A percentile compares a stretch with the other conserved stretches of the same genome.
Conservation (phyloP, 1,140 invertebrate genomes). For the Diachasmimorpha longicaudata region DNA sequence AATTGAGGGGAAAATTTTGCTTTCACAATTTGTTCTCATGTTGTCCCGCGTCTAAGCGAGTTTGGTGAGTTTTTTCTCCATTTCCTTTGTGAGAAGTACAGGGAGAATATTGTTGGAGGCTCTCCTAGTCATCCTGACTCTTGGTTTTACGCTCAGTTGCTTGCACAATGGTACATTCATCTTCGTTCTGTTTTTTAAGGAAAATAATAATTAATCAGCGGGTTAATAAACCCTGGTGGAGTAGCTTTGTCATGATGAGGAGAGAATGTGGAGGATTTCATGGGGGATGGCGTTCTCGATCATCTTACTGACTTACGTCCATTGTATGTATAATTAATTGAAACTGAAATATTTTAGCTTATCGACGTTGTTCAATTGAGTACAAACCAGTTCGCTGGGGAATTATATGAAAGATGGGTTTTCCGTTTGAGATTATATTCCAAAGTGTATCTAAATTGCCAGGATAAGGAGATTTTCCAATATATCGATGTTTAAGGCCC, state of each 20-base stretch:
- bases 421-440: neutral
- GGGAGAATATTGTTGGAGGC: neutral
- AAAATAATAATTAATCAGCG: neutral
- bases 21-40: neutral
- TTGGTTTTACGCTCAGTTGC: neutral
- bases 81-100: neutral
- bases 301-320: neutral
- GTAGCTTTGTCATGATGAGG: neutral
- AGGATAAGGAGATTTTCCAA: neutral
- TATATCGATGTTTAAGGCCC: neutral
- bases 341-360: too few species aligned
- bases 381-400: too few species aligned
- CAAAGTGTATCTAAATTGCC: neutral
- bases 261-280: neutral
- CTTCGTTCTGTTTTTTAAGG: neutral
- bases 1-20: neutral
- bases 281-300: neutral
- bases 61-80: neutral
- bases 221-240: neutral
- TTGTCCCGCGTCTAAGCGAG: neutral
- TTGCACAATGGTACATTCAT: neutral
- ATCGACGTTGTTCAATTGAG: too few species aligned
- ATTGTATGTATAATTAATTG: neutral
- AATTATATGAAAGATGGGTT: too few species aligned
- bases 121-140: slow-evolving; percentile 1